Percentiles rank a stretch among this genome's conserved stretches.
Conservation (phyloP, 2,888 invertebrate genomes). For the Slavum lentiscoides region DNA sequence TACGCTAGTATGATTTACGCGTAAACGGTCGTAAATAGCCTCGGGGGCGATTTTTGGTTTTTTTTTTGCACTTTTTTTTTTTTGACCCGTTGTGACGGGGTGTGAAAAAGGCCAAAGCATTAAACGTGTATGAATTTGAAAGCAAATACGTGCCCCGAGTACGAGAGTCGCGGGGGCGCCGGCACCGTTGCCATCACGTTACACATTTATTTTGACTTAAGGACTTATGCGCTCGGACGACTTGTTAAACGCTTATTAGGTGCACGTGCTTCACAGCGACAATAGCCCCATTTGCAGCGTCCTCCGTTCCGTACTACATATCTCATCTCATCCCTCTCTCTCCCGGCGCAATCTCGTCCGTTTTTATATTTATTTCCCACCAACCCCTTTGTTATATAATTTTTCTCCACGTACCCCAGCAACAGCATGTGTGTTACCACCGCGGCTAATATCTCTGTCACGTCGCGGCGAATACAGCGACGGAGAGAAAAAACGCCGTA, state of each 20-base stretch:
- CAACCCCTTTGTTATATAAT: neutral
- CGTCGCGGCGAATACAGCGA: too few species aligned
- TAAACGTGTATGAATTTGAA: constrained; percentile 53
- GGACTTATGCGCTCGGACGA: constrained; percentile 53
- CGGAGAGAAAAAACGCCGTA: too few species aligned
- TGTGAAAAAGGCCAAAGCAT: constrained; percentile 48
- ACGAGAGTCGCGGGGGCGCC: constrained; percentile 23
- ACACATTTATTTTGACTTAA: constrained; percentile 53
- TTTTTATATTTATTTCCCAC: neutral
- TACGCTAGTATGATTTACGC: constrained; percentile 46
- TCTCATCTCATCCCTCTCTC: neutral
- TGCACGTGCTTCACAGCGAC: constrained; percentile 51
- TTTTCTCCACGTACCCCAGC: too few species aligned
- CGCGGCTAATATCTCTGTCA: too few species aligned
- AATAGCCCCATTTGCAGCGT: constrained; percentile 44
- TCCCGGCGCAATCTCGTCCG: neutral
- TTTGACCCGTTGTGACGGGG: constrained; percentile 4
- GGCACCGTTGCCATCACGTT: constrained; percentile 30
- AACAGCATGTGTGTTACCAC: too few species aligned
- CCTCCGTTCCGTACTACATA: neutral
- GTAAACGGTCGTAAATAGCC: constrained; percentile 50
- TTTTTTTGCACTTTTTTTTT: neutral
- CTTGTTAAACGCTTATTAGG: constrained; percentile 53
- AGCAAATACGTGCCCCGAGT: constrained; percentile 45
- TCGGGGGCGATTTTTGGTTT: constrained; percentile 27